phyloP scores from a whole-genome alignment of 2,888 invertebrate genomes.

The Acronicta aceris region DNA sequence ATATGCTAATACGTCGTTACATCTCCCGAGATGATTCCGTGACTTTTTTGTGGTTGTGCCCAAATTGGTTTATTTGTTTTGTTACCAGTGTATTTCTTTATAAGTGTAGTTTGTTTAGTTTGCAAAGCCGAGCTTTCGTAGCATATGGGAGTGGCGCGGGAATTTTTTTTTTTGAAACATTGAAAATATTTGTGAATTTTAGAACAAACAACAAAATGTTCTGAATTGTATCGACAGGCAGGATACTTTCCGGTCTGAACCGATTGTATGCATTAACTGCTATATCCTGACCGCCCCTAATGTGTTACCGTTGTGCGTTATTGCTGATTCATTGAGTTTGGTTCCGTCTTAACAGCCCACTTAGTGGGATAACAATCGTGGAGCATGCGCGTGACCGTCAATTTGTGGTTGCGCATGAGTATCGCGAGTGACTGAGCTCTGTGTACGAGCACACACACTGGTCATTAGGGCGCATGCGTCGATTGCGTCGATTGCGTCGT shows the following conservation, averaged over 20 bases:
- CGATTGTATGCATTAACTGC: slow-evolving; percentile 45
- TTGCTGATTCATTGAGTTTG: slow-evolving; percentile 70
- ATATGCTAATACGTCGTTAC: slow-evolving; percentile 84
- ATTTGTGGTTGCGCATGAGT: slow-evolving; percentile 56
- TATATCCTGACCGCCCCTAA: slow-evolving; percentile 68
- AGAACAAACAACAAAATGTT: slow-evolving; percentile 53
- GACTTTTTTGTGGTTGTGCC: slow-evolving; percentile 78
- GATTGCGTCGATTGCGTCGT: slow-evolving; percentile 57
- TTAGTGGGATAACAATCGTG: slow-evolving; percentile 64
- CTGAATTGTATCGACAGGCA: slow-evolving; percentile 54
- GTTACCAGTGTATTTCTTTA: slow-evolving; percentile 82
- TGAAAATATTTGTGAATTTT: slow-evolving; percentile 59
- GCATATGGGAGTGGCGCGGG: slow-evolving; percentile 69
- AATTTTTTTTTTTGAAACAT: slow-evolving; percentile 49
- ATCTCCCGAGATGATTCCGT: slow-evolving; percentile 73
- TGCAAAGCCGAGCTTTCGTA: slow-evolving; percentile 73
- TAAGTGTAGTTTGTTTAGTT: slow-evolving; percentile 80
- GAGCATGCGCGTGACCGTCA: slow-evolving; percentile 46
- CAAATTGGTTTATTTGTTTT: slow-evolving; percentile 88
- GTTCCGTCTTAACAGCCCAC: slow-evolving; percentile 67
- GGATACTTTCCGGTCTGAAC: slow-evolving; percentile 58
- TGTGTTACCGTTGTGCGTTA: slow-evolving; percentile 61
- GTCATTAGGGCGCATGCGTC: slow-evolving; percentile 55
- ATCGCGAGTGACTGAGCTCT: slow-evolving; percentile 25
- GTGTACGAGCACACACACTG: slow-evolving; percentile 50